Percentiles rank a stretch among this genome's conserved stretches.
Evolutionary conservation across 37 sponge, comb jelly and placozoan genomes (phyloP).

Genomic region (Crambe crambe): DNA sequence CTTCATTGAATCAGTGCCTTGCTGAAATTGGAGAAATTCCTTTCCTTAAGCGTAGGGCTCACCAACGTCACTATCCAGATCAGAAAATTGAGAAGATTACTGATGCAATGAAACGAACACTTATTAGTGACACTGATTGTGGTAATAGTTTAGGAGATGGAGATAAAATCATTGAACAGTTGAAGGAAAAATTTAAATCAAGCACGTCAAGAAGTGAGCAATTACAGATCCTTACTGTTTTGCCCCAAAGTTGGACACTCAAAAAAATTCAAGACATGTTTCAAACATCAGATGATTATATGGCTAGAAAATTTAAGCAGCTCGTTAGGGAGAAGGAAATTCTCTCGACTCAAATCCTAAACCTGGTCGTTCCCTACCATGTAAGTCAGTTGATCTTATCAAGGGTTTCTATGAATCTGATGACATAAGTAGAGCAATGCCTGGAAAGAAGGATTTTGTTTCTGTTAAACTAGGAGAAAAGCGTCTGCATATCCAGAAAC

Average conservation of each 20-base stretch:
- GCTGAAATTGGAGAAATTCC: conserved; percentile 23
- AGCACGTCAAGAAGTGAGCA: conserved; percentile 27
- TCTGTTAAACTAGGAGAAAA: conserved; percentile 11
- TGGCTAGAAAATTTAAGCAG: conserved; percentile 22
- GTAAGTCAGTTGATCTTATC: conserved; percentile 14
- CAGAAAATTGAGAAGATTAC: conserved; percentile 8
- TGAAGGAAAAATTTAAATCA: conserved; percentile 29
- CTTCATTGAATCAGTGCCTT: conserved; percentile 5
- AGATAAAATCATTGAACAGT: conserved; percentile 30
- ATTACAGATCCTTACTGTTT: conserved; percentile 15
- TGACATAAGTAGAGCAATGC: conserved; percentile 51
- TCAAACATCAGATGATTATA: conserved; percentile 6
- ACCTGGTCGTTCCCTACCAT: not conserved
- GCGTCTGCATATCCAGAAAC: conserved; percentile 37
- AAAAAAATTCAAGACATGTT: conserved; percentile 17
- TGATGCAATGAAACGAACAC: conserved; percentile 14
- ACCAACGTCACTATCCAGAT: not conserved
- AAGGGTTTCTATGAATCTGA: conserved; percentile 27
- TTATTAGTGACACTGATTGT: not conserved
- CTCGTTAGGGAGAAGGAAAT: conserved; percentile 30
- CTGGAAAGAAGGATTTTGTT: conserved; percentile 57
- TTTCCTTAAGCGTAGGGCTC: not conserved
- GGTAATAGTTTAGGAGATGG: no score
- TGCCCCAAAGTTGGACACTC: conserved; percentile 22
- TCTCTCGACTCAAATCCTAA: conserved; percentile 18